Evolutionary conservation across 2,113 vertebrate genomes (phyloP).

Genomic region (Stictonetta naevosa): DNA sequence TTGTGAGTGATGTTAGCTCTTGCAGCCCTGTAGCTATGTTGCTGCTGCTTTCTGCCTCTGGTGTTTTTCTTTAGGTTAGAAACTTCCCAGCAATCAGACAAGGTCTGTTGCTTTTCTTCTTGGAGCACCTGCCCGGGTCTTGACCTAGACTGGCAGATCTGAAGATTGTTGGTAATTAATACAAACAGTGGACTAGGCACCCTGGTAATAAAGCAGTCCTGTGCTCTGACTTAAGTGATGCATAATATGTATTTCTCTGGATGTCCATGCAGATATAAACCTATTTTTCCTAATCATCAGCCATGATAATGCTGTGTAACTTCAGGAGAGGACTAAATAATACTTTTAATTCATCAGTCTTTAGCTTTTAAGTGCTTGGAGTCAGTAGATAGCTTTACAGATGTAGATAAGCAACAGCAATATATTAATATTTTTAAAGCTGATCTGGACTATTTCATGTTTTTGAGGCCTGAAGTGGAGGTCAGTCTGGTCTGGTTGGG

Average conservation of each 20-base stretch:
- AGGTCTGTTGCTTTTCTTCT: neutral
- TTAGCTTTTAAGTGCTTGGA: neutral
- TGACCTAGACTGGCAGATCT: neutral
- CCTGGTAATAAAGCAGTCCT: neutral
- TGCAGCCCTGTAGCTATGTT: neutral
- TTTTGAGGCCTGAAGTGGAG: neutral
- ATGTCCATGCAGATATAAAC: neutral
- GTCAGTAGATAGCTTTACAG: neutral
- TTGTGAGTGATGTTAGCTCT: neutral
- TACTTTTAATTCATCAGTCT: neutral
- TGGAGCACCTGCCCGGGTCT: neutral
- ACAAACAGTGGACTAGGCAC: neutral
- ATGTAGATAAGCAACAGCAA: too few species aligned
- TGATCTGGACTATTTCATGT: neutral
- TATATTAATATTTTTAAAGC: neutral
- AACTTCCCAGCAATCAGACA: neutral
- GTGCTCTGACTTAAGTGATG: neutral
- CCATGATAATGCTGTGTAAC: neutral
- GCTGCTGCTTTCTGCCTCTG: neutral
- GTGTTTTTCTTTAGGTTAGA: neutral
- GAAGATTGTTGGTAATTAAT: neutral
- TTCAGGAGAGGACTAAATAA: accelerated
- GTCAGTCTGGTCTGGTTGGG: accelerated
- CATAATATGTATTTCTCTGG: neutral
- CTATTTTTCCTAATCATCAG: neutral